A percentile compares a stretch with the other conserved stretches of the same genome.
phyloP scores from a whole-genome alignment of 2,113 vertebrate genomes.

The Catharus minimus region DNA sequence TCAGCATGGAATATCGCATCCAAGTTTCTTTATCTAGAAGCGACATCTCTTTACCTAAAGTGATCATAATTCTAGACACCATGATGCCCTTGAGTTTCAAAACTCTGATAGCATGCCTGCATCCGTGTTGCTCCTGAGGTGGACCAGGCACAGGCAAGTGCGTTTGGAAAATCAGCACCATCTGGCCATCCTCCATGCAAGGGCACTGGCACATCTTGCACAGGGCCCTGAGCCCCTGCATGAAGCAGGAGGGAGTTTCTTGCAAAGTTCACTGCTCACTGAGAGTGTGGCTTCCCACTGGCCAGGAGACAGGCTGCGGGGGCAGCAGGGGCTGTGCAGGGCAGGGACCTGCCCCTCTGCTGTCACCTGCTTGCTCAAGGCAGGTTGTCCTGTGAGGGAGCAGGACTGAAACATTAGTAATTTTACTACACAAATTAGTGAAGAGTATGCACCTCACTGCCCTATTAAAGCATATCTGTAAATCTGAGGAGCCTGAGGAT shows the following conservation, averaged over 20 bases:
- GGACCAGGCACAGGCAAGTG: neutral
- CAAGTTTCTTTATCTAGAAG: neutral
- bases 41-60: neutral
- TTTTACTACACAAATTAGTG: neutral
- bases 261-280: neutral
- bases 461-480: neutral
- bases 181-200: neutral
- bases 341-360: neutral
- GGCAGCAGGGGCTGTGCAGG: neutral
- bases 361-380: neutral
- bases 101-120: neutral
- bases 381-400: neutral
- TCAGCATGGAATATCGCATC: neutral
- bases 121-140: neutral
- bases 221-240: rapidly evolving
- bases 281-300: rapidly evolving
- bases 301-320: neutral
- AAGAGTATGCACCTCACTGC: neutral
- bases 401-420: neutral
- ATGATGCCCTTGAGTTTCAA: neutral
- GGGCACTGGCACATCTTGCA: rapidly evolving
- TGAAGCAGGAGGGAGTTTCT: neutral
- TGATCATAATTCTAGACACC: neutral
- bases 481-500: neutral
- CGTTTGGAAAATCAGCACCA: neutral